Base-by-base conservation (phyloP, 2,888 invertebrate genomes). In the Iselma pallidipennis region DNA sequence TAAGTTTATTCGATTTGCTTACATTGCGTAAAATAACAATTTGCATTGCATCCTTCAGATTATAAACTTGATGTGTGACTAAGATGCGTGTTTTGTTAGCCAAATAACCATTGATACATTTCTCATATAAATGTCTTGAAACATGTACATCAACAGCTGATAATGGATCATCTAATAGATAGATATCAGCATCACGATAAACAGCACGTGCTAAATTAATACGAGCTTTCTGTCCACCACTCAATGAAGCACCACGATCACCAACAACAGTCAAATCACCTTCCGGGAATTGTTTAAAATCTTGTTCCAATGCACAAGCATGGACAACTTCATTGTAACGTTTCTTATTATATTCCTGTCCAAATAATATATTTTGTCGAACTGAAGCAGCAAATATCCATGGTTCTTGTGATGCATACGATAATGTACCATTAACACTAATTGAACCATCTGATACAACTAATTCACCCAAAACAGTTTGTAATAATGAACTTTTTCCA, bases 21-120 rank as follows among this genome's bases (percentile, higher is more conserved):
- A 87, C 88, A 74, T 88, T 85, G 61, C 86, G 84, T 26, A 92
- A 76, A 53, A 91, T 85, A 50, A 91, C 80, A 50, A 91, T 89
- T 31, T 83, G 83, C 73, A 90, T 88, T 0, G 88, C 90, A 53
- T 86, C 83, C 67, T 88, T 88, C 9, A 91, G 81, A 78, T 91
- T 91, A 74, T 95, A 93, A n/a, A 94, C 85, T 79, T 95, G 94
- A 83, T 95, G 94, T 0, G 95, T 95, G 61, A 94, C 91, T 12
- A 95, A 85, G 59, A 95, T 86, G 49, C 91, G 84, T 0, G 91
- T 91, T 75, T 89, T 89, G 4, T 86, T 83, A 49, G 83, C 84
- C 66, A 94, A 82, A 72, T 86, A 87, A 0, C 85, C 87, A 67
- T 85, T 86, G 65, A 94, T 90, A 74, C 92, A 94, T 75, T 91